Evolutionary conservation across 2,888 invertebrate genomes (phyloP).

Genomic region (Patella caerulea): DNA sequence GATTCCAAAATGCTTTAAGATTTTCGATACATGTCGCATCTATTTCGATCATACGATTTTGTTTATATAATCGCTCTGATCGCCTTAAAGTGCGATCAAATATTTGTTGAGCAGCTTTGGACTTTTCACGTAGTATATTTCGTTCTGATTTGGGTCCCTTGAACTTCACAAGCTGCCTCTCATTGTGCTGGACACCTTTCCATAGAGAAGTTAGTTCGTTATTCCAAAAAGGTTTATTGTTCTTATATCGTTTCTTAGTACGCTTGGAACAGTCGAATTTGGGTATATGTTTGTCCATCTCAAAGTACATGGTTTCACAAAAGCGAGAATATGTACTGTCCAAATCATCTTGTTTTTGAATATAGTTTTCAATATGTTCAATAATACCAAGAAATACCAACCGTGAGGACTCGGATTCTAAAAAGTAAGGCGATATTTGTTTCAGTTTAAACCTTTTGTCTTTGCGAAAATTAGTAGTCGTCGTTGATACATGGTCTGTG

Average conservation of each 20-base stretch:
- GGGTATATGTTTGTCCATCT: not conserved
- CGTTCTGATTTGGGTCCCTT: not conserved
- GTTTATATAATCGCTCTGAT: not conserved
- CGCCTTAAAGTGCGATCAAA: not conserved
- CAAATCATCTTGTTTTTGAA: not conserved
- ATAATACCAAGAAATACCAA: not conserved
- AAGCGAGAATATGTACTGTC: not conserved
- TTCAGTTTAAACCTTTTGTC: not conserved
- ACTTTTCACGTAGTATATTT: not conserved
- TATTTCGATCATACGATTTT: not conserved
- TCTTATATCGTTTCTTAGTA: not conserved
- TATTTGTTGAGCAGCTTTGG: not conserved
- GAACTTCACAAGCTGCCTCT: not conserved
- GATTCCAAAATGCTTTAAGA: not conserved
- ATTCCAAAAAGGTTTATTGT: not conserved
- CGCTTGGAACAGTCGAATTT: not conserved
- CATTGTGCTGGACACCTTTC: not conserved
- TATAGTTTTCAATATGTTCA: slow-evolving; percentile 3
- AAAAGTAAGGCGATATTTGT: not conserved
- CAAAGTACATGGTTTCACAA: not conserved
- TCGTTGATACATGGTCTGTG: not conserved
- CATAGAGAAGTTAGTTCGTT: not conserved
- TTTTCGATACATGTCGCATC: not conserved
- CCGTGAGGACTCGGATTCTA: not conserved
- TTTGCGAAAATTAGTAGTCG: not conserved